A percentile compares a stretch with the other conserved stretches of the same genome.
Evolutionary conservation across 2,113 vertebrate genomes (phyloP).

Genomic region (Hemibates koningsi): DNA sequence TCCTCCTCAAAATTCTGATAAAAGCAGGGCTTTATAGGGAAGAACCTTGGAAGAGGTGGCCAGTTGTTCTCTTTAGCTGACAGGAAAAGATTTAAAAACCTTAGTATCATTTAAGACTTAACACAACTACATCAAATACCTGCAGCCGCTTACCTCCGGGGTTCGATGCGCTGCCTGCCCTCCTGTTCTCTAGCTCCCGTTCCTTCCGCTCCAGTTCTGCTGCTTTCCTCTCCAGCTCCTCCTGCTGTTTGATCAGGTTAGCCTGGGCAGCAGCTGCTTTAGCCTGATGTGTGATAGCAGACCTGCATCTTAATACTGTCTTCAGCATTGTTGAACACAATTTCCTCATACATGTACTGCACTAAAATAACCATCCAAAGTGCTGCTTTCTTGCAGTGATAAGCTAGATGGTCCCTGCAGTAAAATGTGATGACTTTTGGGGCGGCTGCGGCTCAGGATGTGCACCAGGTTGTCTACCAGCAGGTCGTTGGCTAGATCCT

Average conservation of each 20-base stretch:
- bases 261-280: constrained; percentile 81
- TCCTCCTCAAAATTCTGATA: constrained; percentile 95
- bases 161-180: neutral
- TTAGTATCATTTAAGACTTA: neutral
- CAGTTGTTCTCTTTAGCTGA: constrained; percentile 92
- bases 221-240: constrained; percentile 91
- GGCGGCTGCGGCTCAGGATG: neutral
- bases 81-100: neutral
- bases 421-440: neutral
- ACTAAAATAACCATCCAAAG: neutral
- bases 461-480: neutral
- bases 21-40: constrained; percentile 90
- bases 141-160: constrained; percentile 1
- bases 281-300: constrained; percentile 57
- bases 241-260: constrained; percentile 87
- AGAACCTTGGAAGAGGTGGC: constrained; percentile 85
- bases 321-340: neutral
- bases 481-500: neutral
- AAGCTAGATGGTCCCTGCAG: neutral
- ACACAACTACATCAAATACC: neutral
- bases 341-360: neutral
- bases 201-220: constrained; percentile 92
- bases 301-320: neutral
- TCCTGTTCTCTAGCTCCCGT: constrained; percentile 78
- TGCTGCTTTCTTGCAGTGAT: neutral